Evolutionary conservation across 2,113 vertebrate genomes (phyloP).

Genomic region (Microcebus tavaratra): DNA sequence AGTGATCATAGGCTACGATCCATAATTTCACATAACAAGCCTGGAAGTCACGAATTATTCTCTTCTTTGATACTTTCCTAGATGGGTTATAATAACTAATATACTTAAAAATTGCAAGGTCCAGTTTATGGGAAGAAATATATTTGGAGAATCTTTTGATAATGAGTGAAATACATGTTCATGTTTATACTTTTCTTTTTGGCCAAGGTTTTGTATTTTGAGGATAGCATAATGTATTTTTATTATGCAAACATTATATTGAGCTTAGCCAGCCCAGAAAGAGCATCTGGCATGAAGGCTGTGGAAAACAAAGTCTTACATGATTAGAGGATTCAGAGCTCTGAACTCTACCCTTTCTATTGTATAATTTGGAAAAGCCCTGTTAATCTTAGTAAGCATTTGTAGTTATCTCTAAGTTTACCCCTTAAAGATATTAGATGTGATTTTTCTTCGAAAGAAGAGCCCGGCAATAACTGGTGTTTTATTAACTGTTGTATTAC

Average conservation of each 20-base stretch:
- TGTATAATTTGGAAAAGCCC: background rate
- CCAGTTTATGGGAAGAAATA: background rate
- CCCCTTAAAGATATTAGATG: conserved; percentile 18
- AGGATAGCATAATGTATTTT: background rate
- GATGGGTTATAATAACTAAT: background rate
- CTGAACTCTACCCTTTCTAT: background rate
- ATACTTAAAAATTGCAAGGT: background rate
- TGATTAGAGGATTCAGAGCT: background rate
- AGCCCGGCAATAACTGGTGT: background rate
- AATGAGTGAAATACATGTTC: background rate
- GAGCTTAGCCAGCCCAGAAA: background rate
- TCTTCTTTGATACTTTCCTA: background rate
- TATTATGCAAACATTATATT: background rate
- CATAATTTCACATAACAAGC: background rate
- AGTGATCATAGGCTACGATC: background rate
- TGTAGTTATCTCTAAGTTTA: conserved; percentile 24
- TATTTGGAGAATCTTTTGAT: background rate
- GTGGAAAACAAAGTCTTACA: background rate
- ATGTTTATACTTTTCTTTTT: background rate
- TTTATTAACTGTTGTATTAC: background rate
- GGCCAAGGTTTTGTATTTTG: background rate
- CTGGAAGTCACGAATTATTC: background rate
- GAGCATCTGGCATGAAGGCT: background rate
- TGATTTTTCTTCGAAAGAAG: background rate
- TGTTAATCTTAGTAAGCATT: background rate